phyloP scores from a whole-genome alignment of 2,797 vertebrate genomes.

The Galago senegalensis region DNA sequence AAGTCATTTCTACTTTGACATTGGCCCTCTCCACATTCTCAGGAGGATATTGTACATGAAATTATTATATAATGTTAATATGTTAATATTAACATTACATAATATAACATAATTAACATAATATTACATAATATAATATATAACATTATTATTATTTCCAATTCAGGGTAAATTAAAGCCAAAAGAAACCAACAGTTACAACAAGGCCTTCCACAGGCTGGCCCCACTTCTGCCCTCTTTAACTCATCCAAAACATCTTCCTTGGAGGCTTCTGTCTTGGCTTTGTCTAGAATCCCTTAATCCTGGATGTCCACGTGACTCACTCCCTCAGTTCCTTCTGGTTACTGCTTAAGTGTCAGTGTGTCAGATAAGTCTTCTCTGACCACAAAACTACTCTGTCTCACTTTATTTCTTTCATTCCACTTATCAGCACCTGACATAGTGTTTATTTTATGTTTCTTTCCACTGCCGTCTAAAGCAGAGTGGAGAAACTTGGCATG shows the following conservation, averaged over 20 bases:
- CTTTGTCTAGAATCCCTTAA: neutral
- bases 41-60: neutral
- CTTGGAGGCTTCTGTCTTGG: neutral
- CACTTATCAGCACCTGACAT: accelerated
- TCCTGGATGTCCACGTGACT: accelerated
- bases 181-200: neutral
- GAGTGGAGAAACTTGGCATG: neutral
- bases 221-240: neutral
- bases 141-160: neutral
- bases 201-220: neutral
- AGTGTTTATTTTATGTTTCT: too few relatives aligned
- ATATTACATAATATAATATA: too few relatives aligned
- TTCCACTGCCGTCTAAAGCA: neutral
- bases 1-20: neutral
- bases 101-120: too few relatives aligned
- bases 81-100: neutral
- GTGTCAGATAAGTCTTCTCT: too few relatives aligned
- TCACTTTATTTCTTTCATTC: neutral
- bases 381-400: neutral
- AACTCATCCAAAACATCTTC: neutral
- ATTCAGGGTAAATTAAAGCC: neutral
- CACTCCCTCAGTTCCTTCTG: neutral
- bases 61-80: too few relatives aligned
- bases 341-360: neutral
- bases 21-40: neutral